phyloP scores from a whole-genome alignment of 2,888 invertebrate species.

The Meloe dianella region DNA sequence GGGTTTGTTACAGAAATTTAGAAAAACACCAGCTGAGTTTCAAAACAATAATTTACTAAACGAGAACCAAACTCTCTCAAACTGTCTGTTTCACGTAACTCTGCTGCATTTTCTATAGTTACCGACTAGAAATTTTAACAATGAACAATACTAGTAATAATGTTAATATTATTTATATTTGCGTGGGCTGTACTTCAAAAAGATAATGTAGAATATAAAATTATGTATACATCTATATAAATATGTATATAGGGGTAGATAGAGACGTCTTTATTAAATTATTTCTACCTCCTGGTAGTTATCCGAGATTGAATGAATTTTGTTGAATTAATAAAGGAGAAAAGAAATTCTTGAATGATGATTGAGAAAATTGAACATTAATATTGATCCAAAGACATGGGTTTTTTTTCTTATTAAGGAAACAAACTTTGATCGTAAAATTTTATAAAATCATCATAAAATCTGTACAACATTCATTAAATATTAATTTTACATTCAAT shows the following conservation, averaged over 20 bases:
- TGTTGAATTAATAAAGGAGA: not conserved
- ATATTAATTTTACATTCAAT: not conserved
- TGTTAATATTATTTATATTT: conserved; percentile 1
- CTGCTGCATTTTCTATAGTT: not conserved
- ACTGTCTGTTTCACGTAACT: not conserved
- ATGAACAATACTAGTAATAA: not conserved
- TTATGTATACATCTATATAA: not conserved
- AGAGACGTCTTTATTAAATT: conserved; percentile 2
- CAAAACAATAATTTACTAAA: conserved; percentile 3
- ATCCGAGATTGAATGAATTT: not conserved
- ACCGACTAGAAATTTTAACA: not conserved
- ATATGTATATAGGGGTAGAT: not conserved
- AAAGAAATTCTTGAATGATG: not conserved
- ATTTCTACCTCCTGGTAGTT: not conserved
- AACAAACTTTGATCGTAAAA: not conserved
- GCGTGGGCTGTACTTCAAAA: not conserved
- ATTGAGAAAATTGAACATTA: not conserved
- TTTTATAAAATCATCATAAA: not conserved
- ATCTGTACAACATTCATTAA: conserved; percentile 1
- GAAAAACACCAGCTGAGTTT: not conserved
- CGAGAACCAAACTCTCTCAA: not conserved
- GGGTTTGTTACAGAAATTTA: not conserved
- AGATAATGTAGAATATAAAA: not conserved
- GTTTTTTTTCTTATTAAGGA: not conserved
- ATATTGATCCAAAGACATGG: not conserved